Percentiles rank a stretch among this genome's conserved stretches.
These are phyloP conservation scores for Mesoligia furuncula DNA, from an alignment of 2,888 invertebrate species.

Conservation along the genomic window DNA sequence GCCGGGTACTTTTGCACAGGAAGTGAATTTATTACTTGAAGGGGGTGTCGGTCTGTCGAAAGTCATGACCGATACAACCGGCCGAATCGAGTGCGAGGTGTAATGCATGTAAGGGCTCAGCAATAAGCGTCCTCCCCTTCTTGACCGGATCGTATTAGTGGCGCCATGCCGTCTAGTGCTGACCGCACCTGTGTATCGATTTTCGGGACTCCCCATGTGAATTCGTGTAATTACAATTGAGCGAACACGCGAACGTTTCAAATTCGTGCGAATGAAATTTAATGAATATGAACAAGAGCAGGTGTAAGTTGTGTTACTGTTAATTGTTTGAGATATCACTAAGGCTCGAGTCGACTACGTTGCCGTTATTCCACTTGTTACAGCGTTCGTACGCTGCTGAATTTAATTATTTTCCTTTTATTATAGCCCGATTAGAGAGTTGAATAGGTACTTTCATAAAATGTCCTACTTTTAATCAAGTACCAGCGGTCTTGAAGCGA, in stretches of 20 bases:
- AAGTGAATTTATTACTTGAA: slow-evolving; percentile 77
- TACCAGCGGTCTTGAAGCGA: slow-evolving; percentile 15
- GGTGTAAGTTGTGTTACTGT: slow-evolving; percentile 52
- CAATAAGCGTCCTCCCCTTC: slow-evolving; percentile 79
- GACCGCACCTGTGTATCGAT: slow-evolving; percentile 67
- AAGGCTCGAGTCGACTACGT: slow-evolving; percentile 32
- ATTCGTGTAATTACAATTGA: slow-evolving; percentile 63
- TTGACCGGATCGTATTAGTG: slow-evolving; percentile 83
- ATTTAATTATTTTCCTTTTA: slow-evolving; percentile 28
- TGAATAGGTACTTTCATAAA: slow-evolving; percentile 16
- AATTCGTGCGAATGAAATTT: slow-evolving; percentile 59
- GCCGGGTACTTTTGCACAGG: slow-evolving; percentile 78
- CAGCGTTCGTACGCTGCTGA: slow-evolving; percentile 24
- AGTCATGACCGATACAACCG: slow-evolving; percentile 79
- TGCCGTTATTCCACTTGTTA: slow-evolving; percentile 42
- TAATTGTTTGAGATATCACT: slow-evolving; percentile 56
- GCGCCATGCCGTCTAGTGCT: slow-evolving; percentile 84
- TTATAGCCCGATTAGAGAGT: slow-evolving; percentile 19
- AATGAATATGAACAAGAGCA: slow-evolving; percentile 58
- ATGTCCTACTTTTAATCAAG: slow-evolving; percentile 37
- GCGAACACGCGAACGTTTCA: slow-evolving; percentile 62
- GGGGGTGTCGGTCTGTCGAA: slow-evolving; percentile 75
- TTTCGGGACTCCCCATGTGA: slow-evolving; percentile 61
- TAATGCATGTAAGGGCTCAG: slow-evolving; percentile 80
- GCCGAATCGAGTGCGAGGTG: slow-evolving; percentile 74